Percentiles rank a stretch among this genome's conserved stretches.
Evolutionary conservation across 2,113 vertebrate species (phyloP).

Genomic region (Murina feae): DNA sequence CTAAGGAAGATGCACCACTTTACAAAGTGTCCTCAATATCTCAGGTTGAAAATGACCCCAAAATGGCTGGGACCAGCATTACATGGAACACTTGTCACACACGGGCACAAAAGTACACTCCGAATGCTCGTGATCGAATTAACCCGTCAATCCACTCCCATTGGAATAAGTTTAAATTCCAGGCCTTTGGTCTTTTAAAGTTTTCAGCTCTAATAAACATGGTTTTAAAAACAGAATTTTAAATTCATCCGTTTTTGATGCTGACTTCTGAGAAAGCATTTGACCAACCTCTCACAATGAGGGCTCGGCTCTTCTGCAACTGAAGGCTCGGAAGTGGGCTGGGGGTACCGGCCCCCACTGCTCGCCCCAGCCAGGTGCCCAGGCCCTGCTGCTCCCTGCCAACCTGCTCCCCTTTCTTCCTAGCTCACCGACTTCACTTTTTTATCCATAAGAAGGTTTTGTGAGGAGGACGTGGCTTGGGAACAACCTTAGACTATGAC

Average conservation of each 20-base stretch:
- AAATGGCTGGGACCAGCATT: not conserved
- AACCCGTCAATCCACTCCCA: not conserved
- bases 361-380: fast-evolving
- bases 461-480: not conserved
- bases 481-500: not conserved
- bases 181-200: not conserved
- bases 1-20: not conserved
- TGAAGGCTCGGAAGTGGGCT: not conserved
- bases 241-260: not conserved
- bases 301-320: not conserved
- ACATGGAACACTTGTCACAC: not conserved
- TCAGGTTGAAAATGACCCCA: not conserved
- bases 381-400: not conserved
- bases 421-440: not conserved
- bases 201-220: not conserved
- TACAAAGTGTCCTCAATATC: not conserved
- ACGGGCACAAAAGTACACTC: not conserved
- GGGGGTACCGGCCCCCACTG: not conserved
- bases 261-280: not conserved
- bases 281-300: not conserved
- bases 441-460: not conserved
- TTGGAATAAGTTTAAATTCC: not conserved
- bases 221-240: not conserved
- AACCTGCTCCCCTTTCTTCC: not conserved
- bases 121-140: not conserved